Evolutionary conservation across 2,797 vertebrate species (phyloP).

Genomic region (Semaprochilodus insignis): DNA sequence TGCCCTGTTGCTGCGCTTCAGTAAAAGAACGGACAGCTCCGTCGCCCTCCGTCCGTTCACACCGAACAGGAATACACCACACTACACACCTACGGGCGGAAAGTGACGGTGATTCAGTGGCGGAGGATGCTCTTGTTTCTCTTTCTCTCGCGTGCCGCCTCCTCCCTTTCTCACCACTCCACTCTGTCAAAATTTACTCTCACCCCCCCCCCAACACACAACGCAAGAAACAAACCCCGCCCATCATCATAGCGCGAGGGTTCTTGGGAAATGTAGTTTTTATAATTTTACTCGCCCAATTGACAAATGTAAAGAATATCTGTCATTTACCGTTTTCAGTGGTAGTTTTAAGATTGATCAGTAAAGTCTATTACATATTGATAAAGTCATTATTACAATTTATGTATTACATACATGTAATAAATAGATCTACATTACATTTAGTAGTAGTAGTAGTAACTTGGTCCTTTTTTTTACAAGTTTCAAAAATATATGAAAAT

Average conservation of each 20-base stretch:
- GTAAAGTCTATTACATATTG: too few relatives aligned
- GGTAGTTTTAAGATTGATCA: too few relatives aligned
- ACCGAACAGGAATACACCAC: not conserved
- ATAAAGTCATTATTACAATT: too few relatives aligned
- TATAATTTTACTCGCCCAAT: not conserved
- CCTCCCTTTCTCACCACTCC: constrained; percentile 53
- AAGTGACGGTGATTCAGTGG: constrained; percentile 62
- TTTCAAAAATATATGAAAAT: too few relatives aligned
- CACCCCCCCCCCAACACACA: constrained; percentile 26
- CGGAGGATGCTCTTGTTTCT: constrained; percentile 50
- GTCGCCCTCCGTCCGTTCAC: constrained; percentile 53
- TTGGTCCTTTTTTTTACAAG: too few relatives aligned
- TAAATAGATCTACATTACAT: too few relatives aligned
- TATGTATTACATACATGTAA: too few relatives aligned
- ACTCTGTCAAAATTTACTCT: constrained; percentile 74
- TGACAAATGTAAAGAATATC: too few relatives aligned
- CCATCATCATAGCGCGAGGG: constrained; percentile 62
- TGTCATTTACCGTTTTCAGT: not conserved
- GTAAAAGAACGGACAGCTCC: constrained; percentile 51
- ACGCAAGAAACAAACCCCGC: constrained; percentile 71
- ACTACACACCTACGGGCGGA: not conserved
- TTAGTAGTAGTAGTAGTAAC: too few relatives aligned
- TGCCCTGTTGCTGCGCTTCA: constrained; percentile 81
- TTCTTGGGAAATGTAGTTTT: constrained; percentile 76
- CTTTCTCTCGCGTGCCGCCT: constrained; percentile 29